These are phyloP conservation scores for Schizopygopsis pylzovi DNA, from an alignment of 2,797 vertebrate species.

Conservation along the genomic window DNA sequence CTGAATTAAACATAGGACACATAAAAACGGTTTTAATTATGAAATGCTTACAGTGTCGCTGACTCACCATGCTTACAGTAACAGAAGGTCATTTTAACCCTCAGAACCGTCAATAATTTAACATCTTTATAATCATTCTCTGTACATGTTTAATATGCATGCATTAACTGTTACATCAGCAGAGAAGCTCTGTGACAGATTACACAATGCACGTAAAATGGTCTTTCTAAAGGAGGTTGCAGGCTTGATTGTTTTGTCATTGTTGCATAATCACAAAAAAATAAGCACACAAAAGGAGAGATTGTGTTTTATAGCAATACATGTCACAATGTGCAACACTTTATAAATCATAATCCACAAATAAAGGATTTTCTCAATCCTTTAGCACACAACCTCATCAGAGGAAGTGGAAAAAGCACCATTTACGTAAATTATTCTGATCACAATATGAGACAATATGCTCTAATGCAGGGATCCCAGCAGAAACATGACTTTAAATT, in stretches of 20 bases:
- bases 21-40: not conserved
- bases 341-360: slow-evolving; percentile 15
- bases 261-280: slow-evolving; percentile 14
- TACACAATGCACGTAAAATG: not conserved
- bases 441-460: not conserved
- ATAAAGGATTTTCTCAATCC: slow-evolving; percentile 33
- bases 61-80: slow-evolving; percentile 1
- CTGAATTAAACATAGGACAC: not conserved
- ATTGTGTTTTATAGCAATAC: not conserved
- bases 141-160: not conserved
- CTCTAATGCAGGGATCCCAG: not conserved
- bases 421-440: not conserved
- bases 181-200: not conserved
- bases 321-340: not conserved
- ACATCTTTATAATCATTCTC: not conserved
- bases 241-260: slow-evolving; percentile 20
- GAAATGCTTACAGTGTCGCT: not conserved
- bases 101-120: slow-evolving; percentile 22
- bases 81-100: slow-evolving; percentile 3
- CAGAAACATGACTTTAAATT: not conserved
- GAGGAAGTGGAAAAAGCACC: not conserved
- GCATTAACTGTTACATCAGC: not conserved
- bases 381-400: slow-evolving; percentile 14
- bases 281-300: not conserved
- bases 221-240: not conserved